Conservation (phyloP, 1,140 invertebrate species). For the Neodiprion virginianus region DNA sequence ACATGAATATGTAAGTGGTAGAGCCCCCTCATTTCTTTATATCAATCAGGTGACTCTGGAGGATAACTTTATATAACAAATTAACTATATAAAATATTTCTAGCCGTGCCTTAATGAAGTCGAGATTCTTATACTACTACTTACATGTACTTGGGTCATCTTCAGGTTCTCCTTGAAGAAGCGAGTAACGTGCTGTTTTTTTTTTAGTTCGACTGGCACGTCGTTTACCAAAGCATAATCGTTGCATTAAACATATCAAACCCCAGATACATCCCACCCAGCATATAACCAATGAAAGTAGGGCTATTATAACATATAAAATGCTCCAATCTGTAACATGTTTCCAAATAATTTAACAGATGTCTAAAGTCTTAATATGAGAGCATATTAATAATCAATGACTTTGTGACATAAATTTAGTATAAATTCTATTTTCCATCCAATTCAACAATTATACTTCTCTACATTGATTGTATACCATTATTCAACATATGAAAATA, state of each 20-base stretch:
- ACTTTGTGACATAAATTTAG: too few relatives aligned
- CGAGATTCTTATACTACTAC: background rate
- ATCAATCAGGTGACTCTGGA: background rate
- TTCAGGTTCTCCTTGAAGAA: constrained; percentile 54
- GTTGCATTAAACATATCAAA: constrained; percentile 71
- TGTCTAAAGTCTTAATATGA: constrained; percentile 13
- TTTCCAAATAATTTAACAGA: constrained; percentile 22
- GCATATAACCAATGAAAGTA: constrained; percentile 70
- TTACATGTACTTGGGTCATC: constrained; percentile 54
- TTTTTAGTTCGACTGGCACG: constrained; percentile 49
- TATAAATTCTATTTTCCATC: background rate
- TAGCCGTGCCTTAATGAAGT: too few relatives aligned
- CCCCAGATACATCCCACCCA: constrained; percentile 75
- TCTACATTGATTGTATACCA: too few relatives aligned
- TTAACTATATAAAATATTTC: too few relatives aligned
- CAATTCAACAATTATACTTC: constrained; percentile 44
- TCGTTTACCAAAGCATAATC: constrained; percentile 62
- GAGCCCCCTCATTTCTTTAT: background rate
- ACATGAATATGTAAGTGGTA: constrained; percentile 10
- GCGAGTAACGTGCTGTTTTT: constrained; percentile 55
- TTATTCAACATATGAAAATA: background rate
- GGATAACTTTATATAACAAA: too few relatives aligned
- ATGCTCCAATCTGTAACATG: constrained; percentile 81
- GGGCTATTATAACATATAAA: constrained; percentile 82
- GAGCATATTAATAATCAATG: background rate